Evolutionary conservation across 2,888 invertebrate genomes (phyloP).

Genomic region (Polyploca ridens): DNA sequence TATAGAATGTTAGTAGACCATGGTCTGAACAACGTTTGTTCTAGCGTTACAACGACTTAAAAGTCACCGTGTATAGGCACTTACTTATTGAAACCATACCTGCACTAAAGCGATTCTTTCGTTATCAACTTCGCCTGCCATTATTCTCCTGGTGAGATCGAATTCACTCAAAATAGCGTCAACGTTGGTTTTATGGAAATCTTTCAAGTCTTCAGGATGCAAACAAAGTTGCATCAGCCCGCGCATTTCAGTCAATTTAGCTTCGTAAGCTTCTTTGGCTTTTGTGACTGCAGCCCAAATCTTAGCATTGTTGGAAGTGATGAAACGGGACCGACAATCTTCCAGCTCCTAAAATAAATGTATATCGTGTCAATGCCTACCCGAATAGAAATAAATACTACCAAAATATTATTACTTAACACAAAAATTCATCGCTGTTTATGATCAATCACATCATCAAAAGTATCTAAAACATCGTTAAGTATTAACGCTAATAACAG

Average conservation of each 20-base stretch:
- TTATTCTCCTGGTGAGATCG: not conserved
- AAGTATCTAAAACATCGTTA: no score
- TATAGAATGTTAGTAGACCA: no score
- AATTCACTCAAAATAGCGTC: not conserved
- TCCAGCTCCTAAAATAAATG: not conserved
- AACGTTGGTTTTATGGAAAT: constrained; percentile 17
- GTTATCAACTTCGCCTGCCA: not conserved
- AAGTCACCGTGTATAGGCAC: no score
- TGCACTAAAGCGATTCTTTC: constrained; percentile 6
- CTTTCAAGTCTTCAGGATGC: constrained; percentile 21
- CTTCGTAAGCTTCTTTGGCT: not conserved
- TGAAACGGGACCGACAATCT: not conserved
- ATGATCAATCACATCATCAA: no score
- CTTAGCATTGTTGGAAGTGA: constrained; percentile 6
- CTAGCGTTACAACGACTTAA: no score
- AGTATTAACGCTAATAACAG: no score
- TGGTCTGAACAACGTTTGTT: no score
- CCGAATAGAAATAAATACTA: no score
- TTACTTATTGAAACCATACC: not conserved
- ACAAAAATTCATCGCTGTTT: no score
- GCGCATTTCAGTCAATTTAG: no score
- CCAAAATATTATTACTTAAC: no score
- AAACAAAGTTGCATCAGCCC: constrained; percentile 29
- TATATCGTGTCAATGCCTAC: no score
- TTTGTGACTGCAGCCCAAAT: not conserved